These are phyloP conservation scores for Ernsta delagoae DNA, from an alignment of 2,888 invertebrate species.

Conservation along the genomic window DNA sequence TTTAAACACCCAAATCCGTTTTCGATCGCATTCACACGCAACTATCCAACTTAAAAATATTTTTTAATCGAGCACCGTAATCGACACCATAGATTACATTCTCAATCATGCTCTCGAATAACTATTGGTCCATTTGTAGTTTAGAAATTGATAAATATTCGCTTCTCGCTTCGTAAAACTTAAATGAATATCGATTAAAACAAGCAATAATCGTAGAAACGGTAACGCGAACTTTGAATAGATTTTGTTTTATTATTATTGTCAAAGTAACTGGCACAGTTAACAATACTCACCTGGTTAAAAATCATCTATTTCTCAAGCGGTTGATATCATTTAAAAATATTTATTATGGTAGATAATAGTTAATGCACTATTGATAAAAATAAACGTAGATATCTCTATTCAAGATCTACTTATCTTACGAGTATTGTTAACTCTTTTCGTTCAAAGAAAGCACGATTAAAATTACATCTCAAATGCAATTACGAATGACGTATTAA, in stretches of 20 bases:
- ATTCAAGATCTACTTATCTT: too few relatives aligned
- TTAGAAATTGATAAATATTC: slow-evolving; percentile 25
- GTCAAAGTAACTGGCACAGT: too few relatives aligned
- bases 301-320: too few relatives aligned
- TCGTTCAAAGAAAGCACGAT: too few relatives aligned
- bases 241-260: slow-evolving; percentile 12
- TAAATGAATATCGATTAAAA: slow-evolving; percentile 37
- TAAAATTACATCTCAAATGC: too few relatives aligned
- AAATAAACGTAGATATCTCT: too few relatives aligned
- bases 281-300: too few relatives aligned
- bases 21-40: slow-evolving; percentile 57
- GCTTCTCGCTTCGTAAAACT: slow-evolving; percentile 30
- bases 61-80: slow-evolving; percentile 44
- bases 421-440: too few relatives aligned
- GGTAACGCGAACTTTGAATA: slow-evolving; percentile 41
- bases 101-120: slow-evolving; percentile 47
- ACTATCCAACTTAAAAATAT: slow-evolving; percentile 48
- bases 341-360: too few relatives aligned
- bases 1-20: slow-evolving; percentile 51
- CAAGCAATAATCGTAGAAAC: slow-evolving; percentile 50
- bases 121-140: slow-evolving; percentile 34
- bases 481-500: too few relatives aligned
- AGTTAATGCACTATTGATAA: too few relatives aligned
- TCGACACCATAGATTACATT: slow-evolving; percentile 48
- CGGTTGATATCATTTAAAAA: too few relatives aligned